Percentiles rank a stretch among this genome's conserved stretches.
Evolutionary conservation across 2,113 vertebrate species (phyloP).

Genomic region (Callipepla squamata): DNA sequence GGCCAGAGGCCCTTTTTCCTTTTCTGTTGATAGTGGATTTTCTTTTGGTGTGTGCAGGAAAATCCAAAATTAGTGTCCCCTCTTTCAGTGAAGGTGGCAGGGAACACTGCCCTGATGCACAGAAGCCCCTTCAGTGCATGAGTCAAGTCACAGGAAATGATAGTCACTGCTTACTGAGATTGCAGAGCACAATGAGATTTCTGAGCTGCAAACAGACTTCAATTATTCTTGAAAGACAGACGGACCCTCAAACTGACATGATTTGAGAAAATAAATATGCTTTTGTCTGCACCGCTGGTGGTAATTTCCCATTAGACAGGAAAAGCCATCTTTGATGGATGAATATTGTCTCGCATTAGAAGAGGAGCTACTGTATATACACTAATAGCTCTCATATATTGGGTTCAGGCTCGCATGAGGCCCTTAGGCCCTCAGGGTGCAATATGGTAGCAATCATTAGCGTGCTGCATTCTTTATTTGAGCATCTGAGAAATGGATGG

Average conservation of each 20-base stretch:
- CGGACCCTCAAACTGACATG: conserved; percentile 21
- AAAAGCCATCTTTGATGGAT: conserved; percentile 56
- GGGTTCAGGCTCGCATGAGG: neutral
- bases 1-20: neutral
- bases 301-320: conserved; percentile 60
- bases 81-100: neutral
- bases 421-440: neutral
- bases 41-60: neutral
- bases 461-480: neutral
- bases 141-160: conserved; percentile 56
- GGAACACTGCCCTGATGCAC: neutral
- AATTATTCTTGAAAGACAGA: conserved; percentile 57
- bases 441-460: neutral
- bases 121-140: neutral
- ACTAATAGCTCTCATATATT: conserved; percentile 40
- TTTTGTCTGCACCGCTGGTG: conserved; percentile 61
- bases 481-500: neutral
- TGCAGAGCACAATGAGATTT: conserved; percentile 53
- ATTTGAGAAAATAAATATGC: conserved; percentile 56
- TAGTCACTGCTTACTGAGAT: conserved; percentile 21
- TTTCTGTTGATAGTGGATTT: neutral
- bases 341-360: conserved; percentile 51
- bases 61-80: neutral
- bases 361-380: conserved; percentile 43
- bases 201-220: conserved; percentile 55